phyloP scores from a whole-genome alignment of 2,888 invertebrate genomes.

The Noctua fimbriata region DNA sequence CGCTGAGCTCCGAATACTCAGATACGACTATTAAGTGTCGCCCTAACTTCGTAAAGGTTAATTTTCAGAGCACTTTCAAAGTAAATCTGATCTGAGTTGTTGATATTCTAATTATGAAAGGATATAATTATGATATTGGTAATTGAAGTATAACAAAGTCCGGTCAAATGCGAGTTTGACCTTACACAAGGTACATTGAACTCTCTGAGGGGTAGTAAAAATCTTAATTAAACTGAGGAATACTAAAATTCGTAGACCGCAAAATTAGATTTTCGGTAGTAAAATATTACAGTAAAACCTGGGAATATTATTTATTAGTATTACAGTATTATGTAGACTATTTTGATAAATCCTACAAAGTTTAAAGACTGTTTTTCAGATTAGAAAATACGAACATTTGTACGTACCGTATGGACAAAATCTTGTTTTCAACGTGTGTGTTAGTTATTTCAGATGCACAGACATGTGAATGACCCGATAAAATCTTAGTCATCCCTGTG shows the following conservation, averaged over 20 bases:
- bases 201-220: conserved; percentile 20
- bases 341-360: not conserved
- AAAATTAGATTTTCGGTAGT: conserved; percentile 2
- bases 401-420: not conserved
- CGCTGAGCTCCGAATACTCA: conserved; percentile 50
- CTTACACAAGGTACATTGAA: not conserved
- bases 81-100: conserved; percentile 46
- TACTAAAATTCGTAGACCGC: conserved; percentile 30
- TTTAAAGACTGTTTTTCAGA: not conserved
- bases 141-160: not conserved
- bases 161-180: conserved; percentile 1
- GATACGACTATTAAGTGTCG: conserved; percentile 48
- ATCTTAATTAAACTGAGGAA: conserved; percentile 39
- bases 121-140: conserved; percentile 13
- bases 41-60: conserved; percentile 56
- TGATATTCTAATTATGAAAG: conserved; percentile 44
- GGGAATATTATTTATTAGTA: conserved; percentile 8
- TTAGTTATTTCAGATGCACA: not conserved
- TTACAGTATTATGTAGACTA: not conserved
- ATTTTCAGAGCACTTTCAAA: conserved; percentile 53
- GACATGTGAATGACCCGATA: not conserved
- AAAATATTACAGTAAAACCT: conserved; percentile 9
- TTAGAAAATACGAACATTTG: not conserved
- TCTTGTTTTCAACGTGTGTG: not conserved
- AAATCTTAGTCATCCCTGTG: not conserved